These are phyloP conservation scores for Phengaris arion DNA, from an alignment of 2,888 invertebrate genomes.

Conservation along the genomic window DNA sequence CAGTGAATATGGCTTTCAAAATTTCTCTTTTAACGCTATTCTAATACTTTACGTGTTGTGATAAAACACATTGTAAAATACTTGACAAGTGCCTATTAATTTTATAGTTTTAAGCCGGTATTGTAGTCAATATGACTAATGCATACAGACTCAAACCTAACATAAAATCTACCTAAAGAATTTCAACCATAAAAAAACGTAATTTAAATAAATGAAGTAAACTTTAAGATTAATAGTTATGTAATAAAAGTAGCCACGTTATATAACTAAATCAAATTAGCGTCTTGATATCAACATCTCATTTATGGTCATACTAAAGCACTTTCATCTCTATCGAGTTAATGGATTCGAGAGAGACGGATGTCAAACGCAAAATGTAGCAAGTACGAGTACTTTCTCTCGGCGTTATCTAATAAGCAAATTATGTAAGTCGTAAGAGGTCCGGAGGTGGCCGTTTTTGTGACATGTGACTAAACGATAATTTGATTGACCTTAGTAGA, in stretches of 20 bases:
- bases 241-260: neutral
- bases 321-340: constrained; percentile 5
- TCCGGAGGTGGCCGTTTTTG: constrained; percentile 19
- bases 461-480: constrained; percentile 17
- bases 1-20: constrained; percentile 43
- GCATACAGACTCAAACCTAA: neutral
- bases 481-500: constrained; percentile 19
- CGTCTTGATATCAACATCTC: neutral
- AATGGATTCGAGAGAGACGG: constrained; percentile 14
- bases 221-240: neutral
- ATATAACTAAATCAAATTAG: constrained; percentile 3
- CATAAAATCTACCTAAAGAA: neutral
- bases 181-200: neutral
- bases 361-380: constrained; percentile 21
- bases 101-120: neutral
- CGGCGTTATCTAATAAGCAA: constrained; percentile 25
- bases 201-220: neutral
- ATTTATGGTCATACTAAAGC: constrained; percentile 9
- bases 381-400: constrained; percentile 25
- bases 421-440: constrained; percentile 19
- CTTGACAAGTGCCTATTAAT: constrained; percentile 19
- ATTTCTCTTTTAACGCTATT: constrained; percentile 30
- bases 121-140: neutral
- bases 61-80: constrained; percentile 3
- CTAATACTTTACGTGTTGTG: constrained; percentile 27